phyloP scores from a whole-genome alignment of 1,140 invertebrate species.

The Zaprionus camerounensis region DNA sequence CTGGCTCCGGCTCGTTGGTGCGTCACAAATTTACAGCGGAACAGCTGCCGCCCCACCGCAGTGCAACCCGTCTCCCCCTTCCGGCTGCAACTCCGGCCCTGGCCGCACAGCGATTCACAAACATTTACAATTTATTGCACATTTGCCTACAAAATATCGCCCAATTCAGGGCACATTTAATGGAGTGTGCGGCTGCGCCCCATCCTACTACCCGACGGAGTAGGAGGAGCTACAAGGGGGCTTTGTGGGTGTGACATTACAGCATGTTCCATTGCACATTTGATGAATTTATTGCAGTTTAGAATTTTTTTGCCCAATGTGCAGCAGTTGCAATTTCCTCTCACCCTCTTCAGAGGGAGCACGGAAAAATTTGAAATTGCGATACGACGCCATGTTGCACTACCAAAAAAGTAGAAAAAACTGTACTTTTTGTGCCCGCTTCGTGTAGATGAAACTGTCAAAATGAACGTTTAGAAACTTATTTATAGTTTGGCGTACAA shows the following conservation, averaged over 20 bases:
- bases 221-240: constrained; percentile 13
- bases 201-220: neutral
- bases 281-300: constrained; percentile 84
- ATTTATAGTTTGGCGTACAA: constrained; percentile 71
- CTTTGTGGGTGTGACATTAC: constrained; percentile 78
- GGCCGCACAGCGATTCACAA: constrained; percentile 46
- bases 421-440: constrained; percentile 28
- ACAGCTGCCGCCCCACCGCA: constrained; percentile 47
- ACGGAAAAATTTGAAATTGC: constrained; percentile 48
- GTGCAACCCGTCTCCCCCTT: neutral
- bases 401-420: constrained; percentile 14
- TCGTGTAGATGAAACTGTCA: constrained; percentile 72
- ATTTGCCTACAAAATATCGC: constrained; percentile 82
- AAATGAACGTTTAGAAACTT: constrained; percentile 78
- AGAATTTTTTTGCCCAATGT: constrained; percentile 80
- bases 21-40: constrained; percentile 61
- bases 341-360: neutral
- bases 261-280: constrained; percentile 83
- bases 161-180: constrained; percentile 69
- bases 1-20: constrained; percentile 41
- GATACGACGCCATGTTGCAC: constrained; percentile 40
- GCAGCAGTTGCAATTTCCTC: constrained; percentile 68
- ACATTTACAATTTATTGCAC: constrained; percentile 83
- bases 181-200: constrained; percentile 50
- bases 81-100: neutral